Conservation (phyloP, 2,888 invertebrate species). For the Stenichneumon culpator region DNA sequence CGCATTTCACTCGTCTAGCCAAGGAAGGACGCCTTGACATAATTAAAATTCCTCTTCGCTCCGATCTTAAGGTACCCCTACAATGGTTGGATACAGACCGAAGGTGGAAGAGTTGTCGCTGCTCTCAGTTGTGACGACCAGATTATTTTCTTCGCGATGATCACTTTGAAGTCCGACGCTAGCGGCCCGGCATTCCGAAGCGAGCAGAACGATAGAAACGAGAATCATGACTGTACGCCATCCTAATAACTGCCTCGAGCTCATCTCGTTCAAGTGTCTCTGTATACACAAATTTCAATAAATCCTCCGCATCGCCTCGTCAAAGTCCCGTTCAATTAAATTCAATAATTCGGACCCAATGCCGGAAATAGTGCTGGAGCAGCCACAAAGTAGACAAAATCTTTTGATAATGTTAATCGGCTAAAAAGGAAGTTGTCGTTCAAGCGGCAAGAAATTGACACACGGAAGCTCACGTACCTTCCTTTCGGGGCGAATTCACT, state of each 20-base stretch:
- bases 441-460: too few species aligned
- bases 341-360: too few species aligned
- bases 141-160: neutral
- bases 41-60: too few species aligned
- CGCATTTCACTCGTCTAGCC: constrained; percentile 97
- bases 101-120: too few species aligned
- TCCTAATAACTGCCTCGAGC: neutral
- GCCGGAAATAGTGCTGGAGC: too few species aligned
- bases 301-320: neutral
- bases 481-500: too few species aligned
- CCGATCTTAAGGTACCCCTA: too few species aligned
- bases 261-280: neutral
- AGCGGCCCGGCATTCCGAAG: neutral
- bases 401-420: too few species aligned
- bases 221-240: neutral
- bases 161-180: neutral
- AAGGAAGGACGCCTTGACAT: constrained; percentile 89
- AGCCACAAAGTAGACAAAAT: too few species aligned
- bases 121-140: neutral
- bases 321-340: neutral
- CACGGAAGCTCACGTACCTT: neutral
- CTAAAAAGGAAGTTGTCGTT: too few species aligned
- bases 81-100: too few species aligned
- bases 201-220: constrained; percentile 1
- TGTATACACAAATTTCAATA: neutral